Evolutionary conservation across 2,797 vertebrate species (phyloP).

Genomic region (Phrynocephalus vlangalii): DNA sequence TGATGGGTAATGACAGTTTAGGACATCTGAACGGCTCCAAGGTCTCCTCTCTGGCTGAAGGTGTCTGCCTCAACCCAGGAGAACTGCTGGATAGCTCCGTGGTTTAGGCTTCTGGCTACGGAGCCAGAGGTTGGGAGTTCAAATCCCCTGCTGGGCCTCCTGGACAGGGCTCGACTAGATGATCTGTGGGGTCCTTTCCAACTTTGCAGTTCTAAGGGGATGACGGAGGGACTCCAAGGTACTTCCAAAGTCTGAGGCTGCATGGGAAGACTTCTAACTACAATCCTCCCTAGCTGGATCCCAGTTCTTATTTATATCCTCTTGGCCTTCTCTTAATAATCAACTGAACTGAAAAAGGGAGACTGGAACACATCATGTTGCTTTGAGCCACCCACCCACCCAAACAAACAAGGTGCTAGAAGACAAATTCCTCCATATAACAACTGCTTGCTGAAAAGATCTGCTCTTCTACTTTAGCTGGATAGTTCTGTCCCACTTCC

Average conservation of each 20-base stretch:
- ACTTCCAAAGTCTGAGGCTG: background rate
- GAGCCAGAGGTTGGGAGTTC: too few species aligned
- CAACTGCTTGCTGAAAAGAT: background rate
- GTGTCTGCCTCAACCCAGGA: background rate
- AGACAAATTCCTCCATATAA: background rate
- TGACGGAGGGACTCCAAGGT: background rate
- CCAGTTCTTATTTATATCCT: background rate
- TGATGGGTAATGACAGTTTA: background rate
- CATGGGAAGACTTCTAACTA: background rate
- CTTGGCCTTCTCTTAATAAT: background rate
- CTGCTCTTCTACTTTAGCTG: background rate
- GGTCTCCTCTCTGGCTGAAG: background rate
- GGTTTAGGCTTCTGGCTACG: too few species aligned
- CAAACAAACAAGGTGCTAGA: background rate
- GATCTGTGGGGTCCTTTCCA: too few species aligned
- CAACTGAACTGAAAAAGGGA: background rate
- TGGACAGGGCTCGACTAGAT: too few species aligned
- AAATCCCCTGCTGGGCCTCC: too few species aligned
- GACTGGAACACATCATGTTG: too few species aligned
- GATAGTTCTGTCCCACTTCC: background rate
- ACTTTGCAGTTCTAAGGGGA: too few species aligned
- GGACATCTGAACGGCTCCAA: background rate
- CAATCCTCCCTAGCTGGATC: background rate
- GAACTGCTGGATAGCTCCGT: too few species aligned
- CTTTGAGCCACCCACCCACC: background rate